phyloP scores from a whole-genome alignment of 2,113 vertebrate species.

The Pseudonaja textilis region DNA sequence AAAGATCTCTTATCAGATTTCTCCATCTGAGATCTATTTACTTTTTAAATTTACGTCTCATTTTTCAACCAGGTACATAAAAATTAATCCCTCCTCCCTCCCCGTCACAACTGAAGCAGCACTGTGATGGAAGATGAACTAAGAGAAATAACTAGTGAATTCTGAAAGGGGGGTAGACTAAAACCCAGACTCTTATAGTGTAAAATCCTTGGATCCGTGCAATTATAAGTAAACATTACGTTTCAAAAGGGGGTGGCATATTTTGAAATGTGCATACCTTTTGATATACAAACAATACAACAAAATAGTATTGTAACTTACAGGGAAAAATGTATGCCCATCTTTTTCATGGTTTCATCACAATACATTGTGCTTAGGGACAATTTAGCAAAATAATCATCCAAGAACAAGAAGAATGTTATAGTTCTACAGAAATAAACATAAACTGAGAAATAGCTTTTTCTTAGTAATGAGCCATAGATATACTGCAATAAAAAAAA shows the following conservation, averaged over 20 bases:
- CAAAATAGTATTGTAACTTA: background rate
- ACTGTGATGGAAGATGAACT: background rate
- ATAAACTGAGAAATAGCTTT: background rate
- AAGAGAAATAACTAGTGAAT: background rate
- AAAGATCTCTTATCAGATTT: background rate
- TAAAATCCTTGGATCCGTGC: background rate
- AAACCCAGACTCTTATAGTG: background rate
- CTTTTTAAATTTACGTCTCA: background rate
- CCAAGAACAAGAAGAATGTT: background rate
- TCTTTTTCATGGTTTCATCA: slow-evolving; percentile 1
- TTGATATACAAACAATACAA: background rate
- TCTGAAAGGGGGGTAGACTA: background rate
- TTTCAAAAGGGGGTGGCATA: background rate
- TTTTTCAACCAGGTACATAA: background rate
- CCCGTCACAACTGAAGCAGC: background rate
- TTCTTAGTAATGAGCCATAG: slow-evolving; percentile 1
- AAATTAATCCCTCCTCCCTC: too few species aligned
- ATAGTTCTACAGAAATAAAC: slow-evolving; percentile 1
- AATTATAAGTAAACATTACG: background rate
- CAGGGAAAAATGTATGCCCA: background rate
- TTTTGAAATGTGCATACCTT: background rate
- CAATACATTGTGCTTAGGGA: background rate
- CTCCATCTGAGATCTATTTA: background rate
- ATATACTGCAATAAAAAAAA: background rate
- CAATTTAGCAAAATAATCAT: background rate